Percentiles rank a stretch among this genome's conserved stretches.
Conservation (phyloP, 1,140 invertebrate species). For the Luehdorfia chinensis region DNA sequence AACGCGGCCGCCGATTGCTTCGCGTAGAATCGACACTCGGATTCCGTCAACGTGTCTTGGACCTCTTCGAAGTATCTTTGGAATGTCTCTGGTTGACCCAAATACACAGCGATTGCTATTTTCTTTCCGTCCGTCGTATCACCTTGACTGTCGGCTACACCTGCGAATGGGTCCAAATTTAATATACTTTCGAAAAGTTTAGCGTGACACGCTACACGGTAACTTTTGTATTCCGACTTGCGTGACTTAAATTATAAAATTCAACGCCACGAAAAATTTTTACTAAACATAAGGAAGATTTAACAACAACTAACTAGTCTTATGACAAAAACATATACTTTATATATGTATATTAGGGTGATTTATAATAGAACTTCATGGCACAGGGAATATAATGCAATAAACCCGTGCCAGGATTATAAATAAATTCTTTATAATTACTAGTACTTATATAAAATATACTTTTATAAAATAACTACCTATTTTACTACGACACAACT, state of each 20-base stretch:
- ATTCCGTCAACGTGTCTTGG: conserved; percentile 77
- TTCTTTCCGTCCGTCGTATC: conserved; percentile 91
- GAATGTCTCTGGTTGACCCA: conserved; percentile 89
- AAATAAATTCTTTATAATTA: too few relatives aligned
- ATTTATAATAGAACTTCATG: too few relatives aligned
- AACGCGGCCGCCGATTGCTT: conserved; percentile 66
- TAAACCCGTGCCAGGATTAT: too few relatives aligned
- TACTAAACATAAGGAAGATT: too few relatives aligned
- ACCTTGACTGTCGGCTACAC: conserved; percentile 81
- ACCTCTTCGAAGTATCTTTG: conserved; percentile 83
- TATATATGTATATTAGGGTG: too few relatives aligned
- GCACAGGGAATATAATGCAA: too few relatives aligned
- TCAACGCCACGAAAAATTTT: neutral
- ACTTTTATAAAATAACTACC: too few relatives aligned
- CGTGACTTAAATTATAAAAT: neutral
- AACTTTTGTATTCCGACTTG: neutral
- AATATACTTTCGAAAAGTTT: too few relatives aligned
- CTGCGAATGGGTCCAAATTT: conserved; percentile 39
- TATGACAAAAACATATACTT: too few relatives aligned
- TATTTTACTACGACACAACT: too few relatives aligned
- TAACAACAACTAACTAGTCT: too few relatives aligned
- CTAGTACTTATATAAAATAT: too few relatives aligned
- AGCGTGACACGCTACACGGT: neutral
- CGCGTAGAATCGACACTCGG: conserved; percentile 76
- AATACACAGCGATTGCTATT: conserved; percentile 89